phyloP scores from a whole-genome alignment of 2,888 invertebrate genomes.

The Eupsilia transversa region DNA sequence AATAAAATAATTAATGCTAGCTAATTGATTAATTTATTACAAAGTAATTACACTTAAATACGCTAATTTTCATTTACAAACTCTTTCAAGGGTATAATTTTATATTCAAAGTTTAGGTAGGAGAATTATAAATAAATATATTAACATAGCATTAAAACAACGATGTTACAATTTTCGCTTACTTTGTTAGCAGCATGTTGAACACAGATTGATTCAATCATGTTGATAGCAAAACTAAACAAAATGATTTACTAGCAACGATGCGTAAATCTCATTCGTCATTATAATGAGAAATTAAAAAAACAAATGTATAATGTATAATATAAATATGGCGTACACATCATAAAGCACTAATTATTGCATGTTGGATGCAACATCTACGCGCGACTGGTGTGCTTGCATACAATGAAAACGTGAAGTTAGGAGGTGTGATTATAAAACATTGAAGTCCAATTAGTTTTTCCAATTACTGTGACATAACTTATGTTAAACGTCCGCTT shows the following conservation, averaged over 20 bases:
- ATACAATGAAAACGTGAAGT: slow-evolving; percentile 79
- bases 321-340: slow-evolving; percentile 39
- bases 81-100: slow-evolving; percentile 27
- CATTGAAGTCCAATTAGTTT: slow-evolving; percentile 71
- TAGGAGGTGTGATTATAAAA: slow-evolving; percentile 69
- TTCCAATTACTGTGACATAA: slow-evolving; percentile 69
- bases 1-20: slow-evolving; percentile 45
- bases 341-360: slow-evolving; percentile 61
- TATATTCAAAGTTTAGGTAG: neutral
- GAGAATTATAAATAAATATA: slow-evolving; percentile 1
- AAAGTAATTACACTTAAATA: slow-evolving; percentile 47
- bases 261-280: slow-evolving; percentile 49
- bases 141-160: slow-evolving; percentile 7
- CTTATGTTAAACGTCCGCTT: slow-evolving; percentile 57
- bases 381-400: slow-evolving; percentile 73
- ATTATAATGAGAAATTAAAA: slow-evolving; percentile 43
- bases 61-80: slow-evolving; percentile 45
- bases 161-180: neutral
- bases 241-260: slow-evolving; percentile 43
- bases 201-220: slow-evolving; percentile 17
- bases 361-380: slow-evolving; percentile 68
- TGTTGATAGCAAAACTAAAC: slow-evolving; percentile 36
- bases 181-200: slow-evolving; percentile 22
- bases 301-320: slow-evolving; percentile 32
- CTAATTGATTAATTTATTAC: slow-evolving; percentile 60